Evolutionary conservation across 2,113 vertebrate species (phyloP).

Genomic region (Gallinago undulata): DNA sequence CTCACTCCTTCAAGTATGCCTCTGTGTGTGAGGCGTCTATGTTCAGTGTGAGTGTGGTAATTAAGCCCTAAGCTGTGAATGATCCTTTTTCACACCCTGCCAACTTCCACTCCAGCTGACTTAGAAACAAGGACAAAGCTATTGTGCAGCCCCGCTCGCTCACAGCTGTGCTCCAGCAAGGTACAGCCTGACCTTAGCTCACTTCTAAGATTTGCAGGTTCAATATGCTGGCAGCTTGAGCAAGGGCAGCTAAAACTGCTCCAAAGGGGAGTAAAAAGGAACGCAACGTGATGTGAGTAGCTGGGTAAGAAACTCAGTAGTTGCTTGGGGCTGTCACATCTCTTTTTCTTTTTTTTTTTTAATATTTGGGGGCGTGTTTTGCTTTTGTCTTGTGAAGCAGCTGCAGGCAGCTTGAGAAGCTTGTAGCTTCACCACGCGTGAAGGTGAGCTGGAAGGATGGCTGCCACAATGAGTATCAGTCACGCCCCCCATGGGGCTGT

Average conservation of each 20-base stretch:
- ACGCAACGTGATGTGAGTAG: background rate
- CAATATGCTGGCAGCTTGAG: background rate
- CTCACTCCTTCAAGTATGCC: background rate
- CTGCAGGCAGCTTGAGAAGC: background rate
- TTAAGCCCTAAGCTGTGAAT: background rate
- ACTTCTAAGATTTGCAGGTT: background rate
- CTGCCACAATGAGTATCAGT: fast-evolving
- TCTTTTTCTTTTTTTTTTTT: background rate
- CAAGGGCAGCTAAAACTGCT: background rate
- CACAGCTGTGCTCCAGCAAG: background rate
- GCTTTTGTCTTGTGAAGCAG: background rate
- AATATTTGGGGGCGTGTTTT: background rate
- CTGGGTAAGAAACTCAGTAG: background rate
- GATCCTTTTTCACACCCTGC: background rate
- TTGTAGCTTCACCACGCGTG: background rate
- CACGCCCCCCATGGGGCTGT: fast-evolving
- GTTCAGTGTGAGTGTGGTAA: background rate
- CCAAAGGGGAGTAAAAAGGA: background rate
- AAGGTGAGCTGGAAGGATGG: background rate
- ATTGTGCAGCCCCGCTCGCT: fast-evolving
- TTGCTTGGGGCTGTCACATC: background rate
- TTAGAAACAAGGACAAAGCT: conserved; percentile 30
- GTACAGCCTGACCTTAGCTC: background rate
- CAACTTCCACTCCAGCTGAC: conserved; percentile 13
- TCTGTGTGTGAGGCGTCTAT: background rate